These are phyloP conservation scores for Trinorchestia longiramus DNA, from an alignment of 1,140 invertebrate species.

Conservation along the genomic window DNA sequence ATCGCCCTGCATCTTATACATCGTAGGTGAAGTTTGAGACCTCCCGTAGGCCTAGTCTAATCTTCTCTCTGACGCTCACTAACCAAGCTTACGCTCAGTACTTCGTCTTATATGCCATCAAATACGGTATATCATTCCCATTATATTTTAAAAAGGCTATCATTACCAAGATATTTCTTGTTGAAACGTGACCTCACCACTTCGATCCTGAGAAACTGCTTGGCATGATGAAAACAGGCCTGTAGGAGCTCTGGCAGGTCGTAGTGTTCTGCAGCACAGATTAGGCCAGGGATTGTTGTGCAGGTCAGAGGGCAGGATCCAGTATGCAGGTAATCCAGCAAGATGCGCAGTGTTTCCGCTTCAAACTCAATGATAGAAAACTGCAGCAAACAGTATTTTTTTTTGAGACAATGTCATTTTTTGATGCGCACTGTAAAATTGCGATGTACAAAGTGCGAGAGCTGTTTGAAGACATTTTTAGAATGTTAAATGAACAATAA, in stretches of 20 bases:
- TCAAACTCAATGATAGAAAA: constrained; percentile 96
- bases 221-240: constrained; percentile 94
- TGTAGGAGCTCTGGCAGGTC: constrained; percentile 92
- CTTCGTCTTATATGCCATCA: no score
- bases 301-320: constrained; percentile 92
- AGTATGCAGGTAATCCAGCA: constrained; percentile 92
- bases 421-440: background rate
- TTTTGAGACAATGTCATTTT: background rate
- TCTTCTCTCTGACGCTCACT: no score
- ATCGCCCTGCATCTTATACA: no score
- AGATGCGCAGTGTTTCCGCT: constrained; percentile 89
- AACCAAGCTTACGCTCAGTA: no score
- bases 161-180: no score
- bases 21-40: no score
- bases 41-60: no score
- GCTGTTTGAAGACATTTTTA: no score
- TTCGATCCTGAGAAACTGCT: constrained; percentile 91
- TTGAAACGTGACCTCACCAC: constrained; percentile 75
- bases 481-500: no score
- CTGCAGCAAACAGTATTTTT: constrained; percentile 72
- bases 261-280: constrained; percentile 94
- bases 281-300: constrained; percentile 90
- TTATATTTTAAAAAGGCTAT: no score
- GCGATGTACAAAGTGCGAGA: background rate
- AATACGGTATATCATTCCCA: no score